Base-by-base conservation (phyloP, 1,140 invertebrate genomes). In the Hylaeus volcanicus region DNA sequence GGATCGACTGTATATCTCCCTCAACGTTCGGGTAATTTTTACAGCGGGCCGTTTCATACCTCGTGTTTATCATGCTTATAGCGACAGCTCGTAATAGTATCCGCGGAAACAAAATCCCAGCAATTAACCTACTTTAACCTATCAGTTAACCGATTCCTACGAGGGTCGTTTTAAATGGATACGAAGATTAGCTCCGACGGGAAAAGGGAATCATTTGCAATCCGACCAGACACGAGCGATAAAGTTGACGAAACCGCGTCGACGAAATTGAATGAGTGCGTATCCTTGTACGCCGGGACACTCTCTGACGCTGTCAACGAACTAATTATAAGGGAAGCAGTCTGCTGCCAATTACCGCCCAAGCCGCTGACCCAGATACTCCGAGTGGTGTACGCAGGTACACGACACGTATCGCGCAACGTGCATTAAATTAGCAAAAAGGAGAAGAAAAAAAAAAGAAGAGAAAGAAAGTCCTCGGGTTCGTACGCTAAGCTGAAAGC, bases 311-410 rank as follows among this genome's bases (percentile, higher is more conserved):
- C 58, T 55, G 60, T 82, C 82, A 86, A 80, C 82, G 45, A 79
- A 72, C 66, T 87, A 86, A 86, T 81, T 84, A 68, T 68, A 60
- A 72, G 45, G 51, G 48, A 82, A 84, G 74, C 72, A 83, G 58
- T 37, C 74, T n/a, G 61, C 51, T 84, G 53, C 77, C 74, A 86
- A 74, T 87, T 81, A 82, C 55, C 77, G 60, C 41, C 65, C 71
- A 45, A 78, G 79, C 71, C 53, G 78, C 45, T 69, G 78, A 64
- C 75, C 85, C 76, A 79, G 63, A 81, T 87, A 79, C 55, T 64
- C 60, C 48, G 15, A 72, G 61, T 66, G 68, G 60, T 58, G 68
- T 71, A 72, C 64, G 76, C 69, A 82, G 68, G 69, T 79, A 73
- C 45, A 43, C 48, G 56, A 11, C 15, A n/a, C 55, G 14, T 43